Base-by-base conservation (phyloP, 1,140 invertebrate species). In the Drosophila bocki region DNA sequence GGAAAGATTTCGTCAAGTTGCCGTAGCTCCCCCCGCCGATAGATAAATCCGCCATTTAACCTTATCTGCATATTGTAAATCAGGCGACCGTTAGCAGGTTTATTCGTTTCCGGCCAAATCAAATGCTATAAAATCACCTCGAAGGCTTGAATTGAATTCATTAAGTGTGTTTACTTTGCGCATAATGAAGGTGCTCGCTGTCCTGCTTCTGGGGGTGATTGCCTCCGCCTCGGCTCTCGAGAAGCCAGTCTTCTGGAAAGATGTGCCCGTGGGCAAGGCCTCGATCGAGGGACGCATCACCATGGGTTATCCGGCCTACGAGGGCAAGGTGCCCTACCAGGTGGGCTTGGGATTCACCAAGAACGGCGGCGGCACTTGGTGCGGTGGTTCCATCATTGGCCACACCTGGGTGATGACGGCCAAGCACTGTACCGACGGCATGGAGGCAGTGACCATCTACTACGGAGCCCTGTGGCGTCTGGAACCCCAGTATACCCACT, bases 331-430 rank as follows among this genome's bases (percentile, higher is more conserved):
- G 42, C 94, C 94, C 9, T 94, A 93, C 58, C 54, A 74, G 65
- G 44, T 56, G 35, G 53, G 53, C 93, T 94, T 64, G 93, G 92
- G 15, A 50, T 42, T 26, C 78, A 64, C 41, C 33, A 26, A 39
- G 82, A 37, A 62, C 94, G 93, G 94, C 93, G 95, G 70, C 85
- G 78, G 54, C 93, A 82, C 85, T 63, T 93, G 50, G 94, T 94
- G 75, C 94, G 93, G 95, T 3, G 95, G 94, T n/a, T 94, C 94
- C 32, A 82, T 96, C 58, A 94, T 95, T 12, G 94, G 93, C 68
- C 86, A 95, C 33, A 92, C 93, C 37, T 93, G 93, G 63, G 94
- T 94, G 7, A 72, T 93, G 8, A 93, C 94, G 1, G 82, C 83
- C 15, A 79, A 60, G 26, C 91, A 92, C 42, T 91, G 91, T 29